These are phyloP conservation scores for Ephestia elutella DNA, from an alignment of 1,140 invertebrate species.

Conservation along the genomic window DNA sequence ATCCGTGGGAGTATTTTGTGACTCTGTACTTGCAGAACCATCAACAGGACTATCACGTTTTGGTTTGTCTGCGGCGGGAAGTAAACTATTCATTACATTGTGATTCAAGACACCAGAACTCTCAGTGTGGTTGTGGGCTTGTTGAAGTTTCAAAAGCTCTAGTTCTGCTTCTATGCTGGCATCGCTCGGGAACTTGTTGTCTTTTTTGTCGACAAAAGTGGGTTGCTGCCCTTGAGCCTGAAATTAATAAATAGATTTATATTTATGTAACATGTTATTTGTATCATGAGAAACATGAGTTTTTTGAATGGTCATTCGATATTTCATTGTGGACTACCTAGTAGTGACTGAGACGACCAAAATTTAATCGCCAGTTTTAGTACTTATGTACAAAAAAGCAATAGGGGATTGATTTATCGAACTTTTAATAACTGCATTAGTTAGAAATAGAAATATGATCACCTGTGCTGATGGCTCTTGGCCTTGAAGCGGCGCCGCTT, in stretches of 20 bases:
- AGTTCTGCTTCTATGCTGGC: conserved; percentile 60
- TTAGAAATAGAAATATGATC: conserved; percentile 10
- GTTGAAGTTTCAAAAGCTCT: conserved; percentile 60
- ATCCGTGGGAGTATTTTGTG: conserved; percentile 32
- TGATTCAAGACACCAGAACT: conserved; percentile 40
- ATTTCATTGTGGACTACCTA: too few relatives aligned
- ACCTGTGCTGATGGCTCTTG: conserved; percentile 57
- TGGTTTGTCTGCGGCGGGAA: conserved; percentile 54
- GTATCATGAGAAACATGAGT: not conserved
- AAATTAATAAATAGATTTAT: conserved; percentile 20
- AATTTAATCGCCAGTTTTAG: too few relatives aligned
- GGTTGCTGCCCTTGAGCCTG: conserved; percentile 48
- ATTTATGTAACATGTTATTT: not conserved
- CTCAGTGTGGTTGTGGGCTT: conserved; percentile 35
- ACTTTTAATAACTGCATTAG: too few relatives aligned
- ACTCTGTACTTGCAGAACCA: conserved; percentile 40
- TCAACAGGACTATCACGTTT: conserved; percentile 57
- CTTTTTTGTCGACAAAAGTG: conserved; percentile 54
- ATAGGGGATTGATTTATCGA: too few relatives aligned
- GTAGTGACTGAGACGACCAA: too few relatives aligned
- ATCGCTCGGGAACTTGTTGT: conserved; percentile 32
- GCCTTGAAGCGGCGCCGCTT: conserved; percentile 38
- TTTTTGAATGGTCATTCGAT: not conserved
- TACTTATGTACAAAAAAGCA: too few relatives aligned
- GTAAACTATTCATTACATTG: conserved; percentile 46